Evolutionary conservation across 2,113 vertebrate genomes (phyloP).

Genomic region (Tenrec ecaudatus): DNA sequence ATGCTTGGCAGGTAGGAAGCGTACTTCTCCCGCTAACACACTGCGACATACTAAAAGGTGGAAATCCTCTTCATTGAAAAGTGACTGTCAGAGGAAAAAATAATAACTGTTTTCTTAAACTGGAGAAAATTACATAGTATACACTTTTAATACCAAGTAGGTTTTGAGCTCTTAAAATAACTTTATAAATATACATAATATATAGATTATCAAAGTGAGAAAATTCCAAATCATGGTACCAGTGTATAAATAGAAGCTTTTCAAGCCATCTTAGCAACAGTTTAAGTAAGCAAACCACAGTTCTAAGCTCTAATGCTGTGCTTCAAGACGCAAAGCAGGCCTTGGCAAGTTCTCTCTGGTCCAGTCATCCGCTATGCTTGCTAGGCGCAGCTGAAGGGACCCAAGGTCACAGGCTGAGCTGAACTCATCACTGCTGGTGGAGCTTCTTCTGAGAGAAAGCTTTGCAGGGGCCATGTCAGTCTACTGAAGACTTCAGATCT

Average conservation of each 20-base stretch:
- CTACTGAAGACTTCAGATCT: constrained; percentile 83
- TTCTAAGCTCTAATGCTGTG: constrained; percentile 52
- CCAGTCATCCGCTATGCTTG: constrained; percentile 34
- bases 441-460: constrained; percentile 30
- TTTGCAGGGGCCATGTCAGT: constrained; percentile 76
- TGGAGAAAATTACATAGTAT: constrained; percentile 71
- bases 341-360: constrained; percentile 61
- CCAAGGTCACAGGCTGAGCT: constrained; percentile 67
- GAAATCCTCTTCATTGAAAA: constrained; percentile 59
- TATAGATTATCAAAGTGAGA: constrained; percentile 73
- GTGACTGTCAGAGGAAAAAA: constrained; percentile 53
- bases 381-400: constrained; percentile 66
- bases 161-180: constrained; percentile 70
- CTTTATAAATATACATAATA: constrained; percentile 74
- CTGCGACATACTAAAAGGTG: constrained; percentile 49
- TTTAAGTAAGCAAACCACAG: constrained; percentile 69
- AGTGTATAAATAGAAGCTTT: constrained; percentile 79
- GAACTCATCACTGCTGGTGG: constrained; percentile 51
- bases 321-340: constrained; percentile 76
- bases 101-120: constrained; percentile 49
- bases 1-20: not conserved
- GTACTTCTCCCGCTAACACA: constrained; percentile 41
- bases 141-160: constrained; percentile 68
- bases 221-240: constrained; percentile 70
- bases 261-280: constrained; percentile 68